Evolutionary conservation across 2,797 vertebrate species (phyloP), one percentile per base, ranked within the genome.

Genomic region (Euphonia xanthogaster): DNA sequence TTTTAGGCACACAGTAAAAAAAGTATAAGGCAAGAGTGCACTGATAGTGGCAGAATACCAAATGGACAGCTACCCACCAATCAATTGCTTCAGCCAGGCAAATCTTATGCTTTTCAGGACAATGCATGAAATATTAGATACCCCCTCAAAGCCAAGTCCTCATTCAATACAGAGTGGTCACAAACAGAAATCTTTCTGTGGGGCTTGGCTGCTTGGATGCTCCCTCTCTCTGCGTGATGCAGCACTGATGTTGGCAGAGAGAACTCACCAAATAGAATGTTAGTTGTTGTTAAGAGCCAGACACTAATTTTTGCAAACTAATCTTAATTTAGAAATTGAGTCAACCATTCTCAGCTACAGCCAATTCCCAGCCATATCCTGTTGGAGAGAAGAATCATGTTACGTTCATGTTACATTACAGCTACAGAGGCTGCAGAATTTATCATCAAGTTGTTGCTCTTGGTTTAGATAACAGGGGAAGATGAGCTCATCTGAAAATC

Each of bases 401-500:
- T 96, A 92, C 0, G 0, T 39, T 92, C 91, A 84, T 51, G 89
- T 61, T 86, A 76, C 88, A 66, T 71, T 80, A 81, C 72, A 86
- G 85, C 51, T 83, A 58, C 57, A 47, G 53, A 54, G 74, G 88
- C 88, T 88, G 86, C 84, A 82, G 84, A 57, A 95, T 95, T 95
- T 88, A 96, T 95, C 79, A 93, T 88, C 66, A 58, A 75, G 44
- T 63, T 95, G 78, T 27, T 90, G 70, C 71, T 92, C 86, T 78
- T 79, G 67, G 63, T 95, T 93, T 82, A 93, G 93, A 93, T 94
- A 91, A 88, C 85, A 91, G 79, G 57, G 51, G 57, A 85, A 90
- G 94, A 95, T 97, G 94, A 97, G 85, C 84, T 97, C 96, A 97
- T 97, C 94, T 83, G 74, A 88, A 96, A 97, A 97, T 96, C 84